phyloP scores from a whole-genome alignment of 1,140 invertebrate genomes.

The Lepidurus arcticus region DNA sequence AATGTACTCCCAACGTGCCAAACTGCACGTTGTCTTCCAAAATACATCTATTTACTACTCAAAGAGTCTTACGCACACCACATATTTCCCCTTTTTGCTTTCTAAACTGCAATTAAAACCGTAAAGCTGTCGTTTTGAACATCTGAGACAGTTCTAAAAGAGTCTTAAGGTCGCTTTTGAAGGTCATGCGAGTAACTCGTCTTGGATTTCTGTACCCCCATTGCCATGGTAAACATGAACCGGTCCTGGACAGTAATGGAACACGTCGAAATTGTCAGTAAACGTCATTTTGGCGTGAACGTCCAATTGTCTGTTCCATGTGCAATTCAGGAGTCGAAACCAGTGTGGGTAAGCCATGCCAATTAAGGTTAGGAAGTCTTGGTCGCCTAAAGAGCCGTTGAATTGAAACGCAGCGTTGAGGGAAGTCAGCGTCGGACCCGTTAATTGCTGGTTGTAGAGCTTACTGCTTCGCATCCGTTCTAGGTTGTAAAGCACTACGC shows the following conservation, averaged over 20 bases:
- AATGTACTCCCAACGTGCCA: not conserved
- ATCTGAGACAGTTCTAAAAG: no score
- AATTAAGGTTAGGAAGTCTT: constrained; percentile 36
- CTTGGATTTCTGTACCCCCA: constrained; percentile 29
- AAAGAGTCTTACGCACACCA: no score
- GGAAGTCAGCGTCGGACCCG: not conserved
- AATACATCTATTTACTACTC: not conserved
- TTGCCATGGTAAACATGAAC: constrained; percentile 35
- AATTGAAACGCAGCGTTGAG: constrained; percentile 28
- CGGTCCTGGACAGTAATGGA: constrained; percentile 23
- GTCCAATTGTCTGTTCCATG: constrained; percentile 35
- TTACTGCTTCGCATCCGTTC: constrained; percentile 28
- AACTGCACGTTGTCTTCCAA: not conserved
- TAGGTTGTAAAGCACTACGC: constrained; percentile 32
- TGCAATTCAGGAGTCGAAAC: constrained; percentile 34
- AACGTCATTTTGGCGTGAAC: constrained; percentile 8
- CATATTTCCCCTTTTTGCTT: no score
- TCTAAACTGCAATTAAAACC: no score
- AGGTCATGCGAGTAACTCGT: not conserved
- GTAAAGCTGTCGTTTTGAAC: no score
- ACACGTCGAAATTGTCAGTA: constrained; percentile 25
- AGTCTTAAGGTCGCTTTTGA: not conserved
- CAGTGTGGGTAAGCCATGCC: constrained; percentile 28
- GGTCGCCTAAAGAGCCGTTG: constrained; percentile 31
- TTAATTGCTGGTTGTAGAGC: constrained; percentile 29